Evolutionary conservation across 2,797 vertebrate species (phyloP).

Genomic region (Leptatherina wallacei): DNA sequence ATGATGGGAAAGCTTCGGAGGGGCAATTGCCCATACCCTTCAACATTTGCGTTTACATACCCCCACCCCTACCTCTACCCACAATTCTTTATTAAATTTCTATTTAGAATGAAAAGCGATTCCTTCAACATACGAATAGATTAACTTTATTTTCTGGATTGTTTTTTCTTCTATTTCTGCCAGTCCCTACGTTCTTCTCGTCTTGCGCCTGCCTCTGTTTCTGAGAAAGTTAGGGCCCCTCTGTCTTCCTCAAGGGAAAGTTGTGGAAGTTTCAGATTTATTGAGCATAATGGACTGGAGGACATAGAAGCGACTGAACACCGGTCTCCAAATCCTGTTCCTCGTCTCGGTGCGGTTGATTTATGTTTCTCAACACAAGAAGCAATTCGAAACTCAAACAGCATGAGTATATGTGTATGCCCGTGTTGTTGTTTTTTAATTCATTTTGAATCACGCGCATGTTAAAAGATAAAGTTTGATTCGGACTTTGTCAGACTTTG

Average conservation of each 20-base stretch:
- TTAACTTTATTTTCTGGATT: background rate
- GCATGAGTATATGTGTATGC: background rate
- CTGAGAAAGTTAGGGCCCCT: conserved; percentile 16
- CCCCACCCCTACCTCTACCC: background rate
- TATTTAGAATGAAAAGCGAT: background rate
- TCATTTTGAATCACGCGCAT: background rate
- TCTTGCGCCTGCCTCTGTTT: conserved; percentile 16
- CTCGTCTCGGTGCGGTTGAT: conserved; percentile 24
- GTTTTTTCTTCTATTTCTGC: background rate
- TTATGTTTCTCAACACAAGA: conserved; percentile 23
- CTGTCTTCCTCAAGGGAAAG: conserved; percentile 21
- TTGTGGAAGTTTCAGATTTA: conserved; percentile 51
- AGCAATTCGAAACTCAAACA: conserved; percentile 16
- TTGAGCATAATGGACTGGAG: conserved; percentile 29
- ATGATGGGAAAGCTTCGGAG: conserved; percentile 34
- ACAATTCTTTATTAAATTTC: conserved; percentile 1
- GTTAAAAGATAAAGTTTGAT: too few relatives aligned
- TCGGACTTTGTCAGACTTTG: too few relatives aligned
- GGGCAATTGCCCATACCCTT: conserved; percentile 32
- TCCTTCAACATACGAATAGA: background rate
- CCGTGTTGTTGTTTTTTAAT: background rate
- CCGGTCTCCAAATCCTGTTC: conserved; percentile 33
- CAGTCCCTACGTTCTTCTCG: background rate
- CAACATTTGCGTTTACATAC: conserved; percentile 6
- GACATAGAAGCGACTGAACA: conserved; percentile 29